Evolutionary conservation across 1,140 invertebrate species (phyloP).

Genomic region (Sycophila sp.): DNA sequence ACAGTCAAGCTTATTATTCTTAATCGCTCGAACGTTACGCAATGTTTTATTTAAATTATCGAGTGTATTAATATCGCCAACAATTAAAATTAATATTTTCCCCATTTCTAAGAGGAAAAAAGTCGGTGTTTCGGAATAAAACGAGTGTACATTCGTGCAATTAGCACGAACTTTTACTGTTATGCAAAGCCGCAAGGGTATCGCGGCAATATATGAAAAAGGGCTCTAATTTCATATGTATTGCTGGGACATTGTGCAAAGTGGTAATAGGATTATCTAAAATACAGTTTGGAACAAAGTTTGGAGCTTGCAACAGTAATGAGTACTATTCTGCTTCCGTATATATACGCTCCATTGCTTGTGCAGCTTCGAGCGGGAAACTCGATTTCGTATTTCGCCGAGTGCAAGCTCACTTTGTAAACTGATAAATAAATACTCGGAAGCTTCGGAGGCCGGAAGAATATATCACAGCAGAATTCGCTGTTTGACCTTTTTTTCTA

Average conservation of each 20-base stretch:
- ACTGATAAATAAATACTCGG: too few relatives aligned
- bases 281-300: constrained; percentile 17
- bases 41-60: too few relatives aligned
- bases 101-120: not conserved
- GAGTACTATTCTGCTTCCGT: constrained; percentile 4
- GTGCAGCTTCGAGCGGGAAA: not conserved
- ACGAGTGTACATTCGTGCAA: not conserved
- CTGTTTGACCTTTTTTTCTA: too few relatives aligned
- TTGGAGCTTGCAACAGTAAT: not conserved
- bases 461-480: not conserved
- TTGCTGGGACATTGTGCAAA: not conserved
- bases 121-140: not conserved
- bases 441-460: too few relatives aligned
- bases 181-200: not conserved
- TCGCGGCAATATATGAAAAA: not conserved
- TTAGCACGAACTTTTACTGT: not conserved
- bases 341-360: not conserved
- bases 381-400: not conserved
- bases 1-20: too few relatives aligned
- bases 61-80: too few relatives aligned
- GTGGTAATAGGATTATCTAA: not conserved
- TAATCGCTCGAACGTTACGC: too few relatives aligned
- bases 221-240: not conserved
- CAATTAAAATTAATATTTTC: too few relatives aligned
- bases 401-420: too few relatives aligned